Base-by-base conservation (phyloP, 2,113 vertebrate species). In the Oxyruncus cristatus region DNA sequence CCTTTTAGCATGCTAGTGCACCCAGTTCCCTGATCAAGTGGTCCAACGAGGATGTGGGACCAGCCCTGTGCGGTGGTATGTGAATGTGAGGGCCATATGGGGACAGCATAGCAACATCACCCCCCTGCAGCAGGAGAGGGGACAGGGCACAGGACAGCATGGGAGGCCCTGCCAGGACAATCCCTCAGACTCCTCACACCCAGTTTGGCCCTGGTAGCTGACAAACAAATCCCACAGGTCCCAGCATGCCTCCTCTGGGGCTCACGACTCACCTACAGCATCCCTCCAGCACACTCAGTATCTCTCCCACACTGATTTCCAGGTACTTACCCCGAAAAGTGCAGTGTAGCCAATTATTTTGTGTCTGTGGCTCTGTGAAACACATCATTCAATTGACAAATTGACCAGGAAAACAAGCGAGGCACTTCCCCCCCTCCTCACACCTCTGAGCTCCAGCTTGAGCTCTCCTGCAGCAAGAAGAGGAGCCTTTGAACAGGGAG, bases 51-150 rank as follows among this genome's bases (percentile, higher is more conserved):
- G 44, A 22, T 7, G 6, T 0, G 17, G 44, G 17, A 12, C 7
- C 3, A 8, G 65, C 33, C 32, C 55, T 4, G 14, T 32, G 32
- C 2, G 1, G 32, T 7, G 11, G 23, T 35, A 41, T 27, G 21
- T 5, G 1, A 27, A 5, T 0, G 2, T 0, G 5, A 18, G 5
- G 2, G 27, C 0, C 33, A 16, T 4, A 0, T 0, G 0, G 39
- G 70, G 42, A 7, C 3, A 1, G 18, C 3, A 27, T 2, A 3
- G 28, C 14, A 46, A 12, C 2, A 0, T 33, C 30, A 14, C 5
- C 8, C 24, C 28, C 23, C 24, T 26, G 9, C 6, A 28, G 59
- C 37, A 26, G 23, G 15, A 0, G 1, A 61, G 27, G 44, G 55
- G 10, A 67, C 46, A n/a, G 22, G 32, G 33, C 15, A 35, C 35